Percentiles rank a stretch among this genome's conserved stretches.
phyloP scores from a whole-genome alignment of 2,113 vertebrate genomes.

The Oryzias javanicus region DNA sequence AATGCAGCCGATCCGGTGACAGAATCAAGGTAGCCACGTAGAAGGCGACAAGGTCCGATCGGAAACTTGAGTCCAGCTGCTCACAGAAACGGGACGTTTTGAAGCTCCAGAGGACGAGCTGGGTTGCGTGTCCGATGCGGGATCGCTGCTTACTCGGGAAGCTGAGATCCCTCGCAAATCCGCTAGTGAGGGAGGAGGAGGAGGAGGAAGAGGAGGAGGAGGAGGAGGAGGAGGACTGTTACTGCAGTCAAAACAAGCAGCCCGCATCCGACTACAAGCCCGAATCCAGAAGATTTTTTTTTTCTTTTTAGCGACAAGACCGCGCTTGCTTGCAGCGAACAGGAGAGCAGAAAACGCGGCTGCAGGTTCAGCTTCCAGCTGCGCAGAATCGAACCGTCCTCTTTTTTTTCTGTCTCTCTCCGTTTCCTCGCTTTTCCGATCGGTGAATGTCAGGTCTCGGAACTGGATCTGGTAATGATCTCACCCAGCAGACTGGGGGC shows the following conservation, averaged over 20 bases:
- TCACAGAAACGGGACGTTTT: constrained; percentile 34
- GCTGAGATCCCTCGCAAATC: constrained; percentile 76
- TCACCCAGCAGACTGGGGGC: constrained; percentile 72
- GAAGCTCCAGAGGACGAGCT: constrained; percentile 34
- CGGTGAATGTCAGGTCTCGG: constrained; percentile 74
- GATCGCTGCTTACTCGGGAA: constrained; percentile 68
- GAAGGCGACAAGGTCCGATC: constrained; percentile 44
- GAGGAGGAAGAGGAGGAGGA: constrained; percentile 22
- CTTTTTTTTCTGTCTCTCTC: constrained; percentile 20
- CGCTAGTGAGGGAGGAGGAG: constrained; percentile 60
- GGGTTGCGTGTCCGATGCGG: constrained; percentile 50
- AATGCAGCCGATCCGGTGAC: constrained; percentile 57
- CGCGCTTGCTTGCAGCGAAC: constrained; percentile 44
- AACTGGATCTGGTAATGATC: constrained; percentile 79
- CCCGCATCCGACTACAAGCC: constrained; percentile 71
- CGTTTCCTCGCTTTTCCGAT: constrained; percentile 59
- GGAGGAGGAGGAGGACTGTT: constrained; percentile 51
- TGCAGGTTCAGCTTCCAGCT: constrained; percentile 33
- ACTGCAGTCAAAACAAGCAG: constrained; percentile 79
- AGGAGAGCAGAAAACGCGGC: constrained; percentile 25
- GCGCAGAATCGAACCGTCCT: constrained; percentile 49
- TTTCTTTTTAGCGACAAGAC: constrained; percentile 41
- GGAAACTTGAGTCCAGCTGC: constrained; percentile 61
- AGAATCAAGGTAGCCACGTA: constrained; percentile 46
- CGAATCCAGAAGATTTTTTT: constrained; percentile 50